Evolutionary conservation across 2,888 invertebrate genomes (phyloP).

Genomic region (Parasteatoda lunata): DNA sequence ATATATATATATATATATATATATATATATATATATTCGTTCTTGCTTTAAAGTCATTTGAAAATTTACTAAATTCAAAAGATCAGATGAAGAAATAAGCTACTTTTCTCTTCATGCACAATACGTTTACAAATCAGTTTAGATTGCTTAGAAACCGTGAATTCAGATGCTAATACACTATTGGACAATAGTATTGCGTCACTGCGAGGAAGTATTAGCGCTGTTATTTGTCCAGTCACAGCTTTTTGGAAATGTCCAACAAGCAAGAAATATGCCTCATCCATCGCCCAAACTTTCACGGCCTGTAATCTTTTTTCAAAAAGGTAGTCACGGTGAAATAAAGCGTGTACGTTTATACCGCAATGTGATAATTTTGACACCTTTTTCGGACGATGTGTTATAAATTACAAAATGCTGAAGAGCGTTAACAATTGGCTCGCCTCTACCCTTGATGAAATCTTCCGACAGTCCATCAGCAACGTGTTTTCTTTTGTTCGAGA

Average conservation of each 20-base stretch:
- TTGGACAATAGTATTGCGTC: neutral
- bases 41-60: too few relatives aligned
- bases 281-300: neutral
- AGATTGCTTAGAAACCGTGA: neutral
- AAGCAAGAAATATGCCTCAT: neutral
- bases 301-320: neutral
- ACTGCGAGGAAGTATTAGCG: conserved; percentile 8
- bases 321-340: neutral
- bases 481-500: conserved; percentile 39
- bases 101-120: neutral
- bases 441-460: conserved; percentile 18
- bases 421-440: conserved; percentile 53
- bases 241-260: neutral
- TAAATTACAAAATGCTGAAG: conserved; percentile 45
- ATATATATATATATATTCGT: too few relatives aligned
- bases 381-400: conserved; percentile 10
- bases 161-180: neutral
- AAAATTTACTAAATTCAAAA: too few relatives aligned
- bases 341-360: neutral
- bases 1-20: too few relatives aligned
- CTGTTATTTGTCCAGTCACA: neutral
- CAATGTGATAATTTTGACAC: conserved; percentile 11
- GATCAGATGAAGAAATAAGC: too few relatives aligned
- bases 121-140: neutral
- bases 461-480: conserved; percentile 46